phyloP scores from a whole-genome alignment of 2,113 vertebrate genomes.

The Ceyx margarethae region DNA sequence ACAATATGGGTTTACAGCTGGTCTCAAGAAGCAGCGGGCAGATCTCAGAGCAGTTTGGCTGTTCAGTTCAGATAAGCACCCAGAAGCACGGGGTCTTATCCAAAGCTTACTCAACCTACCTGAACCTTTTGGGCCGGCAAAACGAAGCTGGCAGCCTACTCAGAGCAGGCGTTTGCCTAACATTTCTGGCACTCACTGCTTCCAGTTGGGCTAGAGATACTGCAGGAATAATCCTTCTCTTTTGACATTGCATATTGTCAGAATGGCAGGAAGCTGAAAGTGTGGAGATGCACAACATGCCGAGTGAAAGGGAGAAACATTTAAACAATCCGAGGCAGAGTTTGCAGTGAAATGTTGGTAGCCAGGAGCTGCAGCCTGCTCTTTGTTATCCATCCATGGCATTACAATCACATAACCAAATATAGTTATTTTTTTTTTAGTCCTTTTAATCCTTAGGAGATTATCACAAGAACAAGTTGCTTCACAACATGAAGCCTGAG shows the following conservation, averaged over 20 bases:
- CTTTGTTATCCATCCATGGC: background rate
- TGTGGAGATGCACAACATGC: background rate
- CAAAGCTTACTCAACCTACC: slow-evolving; percentile 58
- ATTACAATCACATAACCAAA: background rate
- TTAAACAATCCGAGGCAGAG: slow-evolving; percentile 10
- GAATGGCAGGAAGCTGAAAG: slow-evolving; percentile 40
- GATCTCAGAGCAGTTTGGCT: slow-evolving; percentile 16
- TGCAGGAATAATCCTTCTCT: slow-evolving; percentile 48
- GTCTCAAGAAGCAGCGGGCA: slow-evolving; percentile 33
- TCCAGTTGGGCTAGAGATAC: slow-evolving; percentile 33
- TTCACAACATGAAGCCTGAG: background rate
- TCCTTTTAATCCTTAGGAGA: background rate
- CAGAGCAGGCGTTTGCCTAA: slow-evolving; percentile 1
- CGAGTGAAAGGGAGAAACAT: slow-evolving; percentile 19
- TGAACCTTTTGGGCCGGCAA: slow-evolving; percentile 31
- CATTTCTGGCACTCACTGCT: background rate
- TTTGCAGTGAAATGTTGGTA: background rate
- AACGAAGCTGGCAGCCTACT: background rate
- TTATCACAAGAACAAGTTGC: background rate
- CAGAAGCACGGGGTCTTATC: background rate
- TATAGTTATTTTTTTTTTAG: background rate
- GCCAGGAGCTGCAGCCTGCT: background rate
- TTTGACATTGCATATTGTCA: background rate
- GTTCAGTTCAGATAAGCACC: background rate
- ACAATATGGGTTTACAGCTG: slow-evolving; percentile 57